phyloP scores from a whole-genome alignment of 2,113 vertebrate genomes.

The Clarias macrocephalus region DNA sequence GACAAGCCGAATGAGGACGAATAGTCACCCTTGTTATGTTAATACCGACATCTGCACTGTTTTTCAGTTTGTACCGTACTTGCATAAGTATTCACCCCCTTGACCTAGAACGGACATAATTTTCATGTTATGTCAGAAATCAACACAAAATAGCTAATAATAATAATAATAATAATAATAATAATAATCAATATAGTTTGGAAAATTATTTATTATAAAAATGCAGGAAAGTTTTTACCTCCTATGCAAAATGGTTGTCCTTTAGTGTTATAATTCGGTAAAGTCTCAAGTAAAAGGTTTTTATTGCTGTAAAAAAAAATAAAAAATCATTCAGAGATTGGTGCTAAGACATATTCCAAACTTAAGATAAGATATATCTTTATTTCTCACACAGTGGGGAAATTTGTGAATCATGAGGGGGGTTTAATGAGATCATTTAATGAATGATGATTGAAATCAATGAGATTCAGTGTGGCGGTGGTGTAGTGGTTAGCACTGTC shows the following conservation, averaged over 20 bases:
- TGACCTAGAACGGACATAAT: background rate
- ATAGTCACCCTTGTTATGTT: constrained; percentile 27
- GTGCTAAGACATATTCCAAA: background rate
- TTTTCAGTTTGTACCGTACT: background rate
- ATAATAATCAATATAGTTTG: background rate
- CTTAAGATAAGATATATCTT: no score
- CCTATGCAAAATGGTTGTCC: no score
- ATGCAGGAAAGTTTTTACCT: no score
- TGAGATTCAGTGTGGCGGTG: no score
- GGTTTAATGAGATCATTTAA: background rate
- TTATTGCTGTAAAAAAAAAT: no score
- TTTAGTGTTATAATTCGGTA: no score
- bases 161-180: no score
- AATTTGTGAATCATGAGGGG: background rate
- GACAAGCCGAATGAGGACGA: constrained; percentile 64
- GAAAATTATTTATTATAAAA: background rate
- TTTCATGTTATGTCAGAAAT: background rate
- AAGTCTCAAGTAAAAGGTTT: background rate
- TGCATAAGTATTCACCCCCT: background rate
- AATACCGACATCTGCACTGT: background rate
- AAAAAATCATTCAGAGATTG: background rate
- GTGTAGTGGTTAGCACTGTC: no score
- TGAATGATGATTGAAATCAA: background rate
- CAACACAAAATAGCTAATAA: background rate
- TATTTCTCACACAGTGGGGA: no score